Percentiles rank a stretch among this genome's conserved stretches.
phyloP scores from a whole-genome alignment of 1,140 invertebrate genomes.

The Trialeurodes vaporariorum region DNA sequence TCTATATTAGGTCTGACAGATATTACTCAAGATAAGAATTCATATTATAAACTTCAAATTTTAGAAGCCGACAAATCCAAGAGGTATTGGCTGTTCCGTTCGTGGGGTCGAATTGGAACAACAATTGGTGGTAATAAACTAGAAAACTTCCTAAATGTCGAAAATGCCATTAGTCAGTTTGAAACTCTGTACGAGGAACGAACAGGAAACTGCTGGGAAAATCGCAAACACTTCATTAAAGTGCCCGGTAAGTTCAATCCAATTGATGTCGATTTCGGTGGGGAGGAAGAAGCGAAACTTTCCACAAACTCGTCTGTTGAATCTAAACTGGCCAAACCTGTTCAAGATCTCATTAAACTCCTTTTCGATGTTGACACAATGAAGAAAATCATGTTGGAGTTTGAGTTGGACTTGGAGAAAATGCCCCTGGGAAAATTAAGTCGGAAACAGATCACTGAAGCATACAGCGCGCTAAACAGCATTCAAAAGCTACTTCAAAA shows the following conservation, averaged over 20 bases:
- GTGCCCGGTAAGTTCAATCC: conserved; percentile 71
- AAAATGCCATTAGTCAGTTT: conserved; percentile 55
- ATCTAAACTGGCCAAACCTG: conserved; percentile 58
- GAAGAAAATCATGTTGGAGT: conserved; percentile 87
- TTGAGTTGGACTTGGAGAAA: conserved; percentile 92
- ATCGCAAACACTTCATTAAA: conserved; percentile 61
- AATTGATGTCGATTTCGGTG: conserved; percentile 80
- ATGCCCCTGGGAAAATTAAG: conserved; percentile 97
- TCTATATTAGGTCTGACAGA: conserved; percentile 74
- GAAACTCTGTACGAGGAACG: conserved; percentile 64
- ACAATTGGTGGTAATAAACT: conserved; percentile 73
- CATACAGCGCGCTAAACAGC: conserved; percentile 70
- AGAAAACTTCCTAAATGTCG: conserved; percentile 41
- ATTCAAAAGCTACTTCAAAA: conserved; percentile 51
- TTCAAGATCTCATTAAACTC: conserved; percentile 72
- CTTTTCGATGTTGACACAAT: conserved; percentile 88
- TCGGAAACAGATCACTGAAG: conserved; percentile 75
- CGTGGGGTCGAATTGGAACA: conserved; percentile 95
- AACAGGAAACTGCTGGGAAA: conserved; percentile 67
- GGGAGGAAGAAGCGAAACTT: conserved; percentile 27
- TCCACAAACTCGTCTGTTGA: conserved; percentile 29
- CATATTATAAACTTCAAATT: conserved; percentile 90
- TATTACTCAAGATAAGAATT: conserved; percentile 76
- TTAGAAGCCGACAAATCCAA: conserved; percentile 55
- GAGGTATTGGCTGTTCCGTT: conserved; percentile 72